Conservation (phyloP, 2,888 invertebrate genomes). For the Zaprionus obscuricornis region DNA sequence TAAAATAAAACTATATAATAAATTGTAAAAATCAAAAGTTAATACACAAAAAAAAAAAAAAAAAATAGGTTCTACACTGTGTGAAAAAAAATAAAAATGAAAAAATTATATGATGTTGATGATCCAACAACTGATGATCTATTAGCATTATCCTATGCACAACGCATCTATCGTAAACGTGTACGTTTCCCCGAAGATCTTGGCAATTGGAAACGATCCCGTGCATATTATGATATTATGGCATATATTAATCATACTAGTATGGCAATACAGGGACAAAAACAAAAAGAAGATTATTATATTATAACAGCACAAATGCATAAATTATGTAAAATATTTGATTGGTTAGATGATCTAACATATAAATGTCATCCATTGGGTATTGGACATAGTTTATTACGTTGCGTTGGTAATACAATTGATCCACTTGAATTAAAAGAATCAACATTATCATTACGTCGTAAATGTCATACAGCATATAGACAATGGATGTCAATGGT, state of each 20-base stretch:
- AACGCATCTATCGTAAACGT: conserved; percentile 15
- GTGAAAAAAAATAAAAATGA: conserved; percentile 26
- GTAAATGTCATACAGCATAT: conserved; percentile 90
- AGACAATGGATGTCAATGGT: conserved; percentile 91
- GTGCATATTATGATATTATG: conserved; percentile 92
- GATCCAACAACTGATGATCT: conserved; percentile 22
- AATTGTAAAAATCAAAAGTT: too few species aligned
- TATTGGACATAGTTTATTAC: not conserved
- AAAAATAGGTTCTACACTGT: too few species aligned
- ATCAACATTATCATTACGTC: conserved; percentile 84
- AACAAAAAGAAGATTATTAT: conserved; percentile 86
- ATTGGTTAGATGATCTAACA: conserved; percentile 88
- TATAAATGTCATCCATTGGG: conserved; percentile 81
- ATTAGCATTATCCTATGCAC: not conserved
- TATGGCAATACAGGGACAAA: conserved; percentile 91
- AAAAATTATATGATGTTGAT: not conserved
- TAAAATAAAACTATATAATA: too few species aligned
- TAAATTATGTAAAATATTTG: conserved; percentile 87
- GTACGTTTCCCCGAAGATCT: conserved; percentile 31
- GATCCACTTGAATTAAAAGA: not conserved
- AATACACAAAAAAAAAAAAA: too few species aligned
- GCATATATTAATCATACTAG: conserved; percentile 95
- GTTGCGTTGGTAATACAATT: conserved; percentile 3
- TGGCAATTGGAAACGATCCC: conserved; percentile 85
- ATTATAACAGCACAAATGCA: conserved; percentile 85